Evolutionary conservation across 2,888 invertebrate genomes (phyloP).

Genomic region (Ceratothoa steindachneri): DNA sequence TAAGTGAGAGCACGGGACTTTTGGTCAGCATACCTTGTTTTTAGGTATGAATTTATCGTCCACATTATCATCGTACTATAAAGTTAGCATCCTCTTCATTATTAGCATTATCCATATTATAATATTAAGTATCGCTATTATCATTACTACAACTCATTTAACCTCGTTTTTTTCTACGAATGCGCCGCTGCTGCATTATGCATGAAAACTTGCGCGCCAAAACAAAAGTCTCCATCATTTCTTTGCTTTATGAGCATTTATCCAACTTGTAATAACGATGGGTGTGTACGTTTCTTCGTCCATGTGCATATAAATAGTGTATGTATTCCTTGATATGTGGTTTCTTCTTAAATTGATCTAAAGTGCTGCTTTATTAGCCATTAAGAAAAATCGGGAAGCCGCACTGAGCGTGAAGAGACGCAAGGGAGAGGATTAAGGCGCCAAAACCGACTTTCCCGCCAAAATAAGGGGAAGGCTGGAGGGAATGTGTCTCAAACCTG

Average conservation of each 20-base stretch:
- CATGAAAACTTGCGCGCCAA: too few species aligned
- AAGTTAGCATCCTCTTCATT: background rate
- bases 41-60: too few species aligned
- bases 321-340: background rate
- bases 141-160: conserved; percentile 4
- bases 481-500: background rate
- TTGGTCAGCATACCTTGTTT: too few species aligned
- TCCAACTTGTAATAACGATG: too few species aligned
- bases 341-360: conserved; percentile 6
- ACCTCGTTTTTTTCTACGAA: too few species aligned
- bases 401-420: conserved; percentile 7
- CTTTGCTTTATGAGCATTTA: too few species aligned
- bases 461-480: conserved; percentile 9
- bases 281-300: too few species aligned
- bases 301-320: too few species aligned
- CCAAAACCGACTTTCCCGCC: conserved; percentile 13
- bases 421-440: conserved; percentile 1
- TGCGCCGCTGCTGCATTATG: too few species aligned
- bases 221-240: too few species aligned
- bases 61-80: too few species aligned
- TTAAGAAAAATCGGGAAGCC: conserved; percentile 8
- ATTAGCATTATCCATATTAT: background rate
- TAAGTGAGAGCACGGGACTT: too few species aligned
- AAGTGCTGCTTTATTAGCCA: conserved; percentile 11
- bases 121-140: conserved; percentile 9